Conservation (phyloP, 64 coral and sea anemone genomes). For the Stichodactyla helianthus region DNA sequence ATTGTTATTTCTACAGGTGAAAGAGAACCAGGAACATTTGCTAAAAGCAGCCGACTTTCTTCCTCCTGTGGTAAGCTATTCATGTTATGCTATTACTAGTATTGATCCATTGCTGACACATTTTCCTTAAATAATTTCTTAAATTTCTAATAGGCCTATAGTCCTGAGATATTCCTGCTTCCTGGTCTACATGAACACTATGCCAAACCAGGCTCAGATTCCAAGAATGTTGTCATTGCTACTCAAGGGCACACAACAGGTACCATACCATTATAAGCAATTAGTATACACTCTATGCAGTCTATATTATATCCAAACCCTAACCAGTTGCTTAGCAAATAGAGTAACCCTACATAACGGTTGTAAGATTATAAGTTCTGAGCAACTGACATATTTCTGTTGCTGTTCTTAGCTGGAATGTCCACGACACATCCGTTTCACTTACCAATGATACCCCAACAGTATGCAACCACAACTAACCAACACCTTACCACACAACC, state of each 20-base stretch:
- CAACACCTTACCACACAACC: conserved; percentile 24
- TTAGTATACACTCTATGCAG: no score
- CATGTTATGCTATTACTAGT: background rate
- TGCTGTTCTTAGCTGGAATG: conserved; percentile 61
- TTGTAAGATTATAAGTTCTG: no score
- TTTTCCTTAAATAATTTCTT: background rate
- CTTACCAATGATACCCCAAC: conserved; percentile 49
- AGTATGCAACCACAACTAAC: conserved; percentile 18
- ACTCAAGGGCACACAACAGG: conserved; percentile 87
- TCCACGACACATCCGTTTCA: conserved; percentile 65
- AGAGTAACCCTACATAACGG: no score
- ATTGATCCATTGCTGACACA: background rate
- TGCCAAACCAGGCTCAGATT: conserved; percentile 57
- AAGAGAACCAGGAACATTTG: conserved; percentile 85
- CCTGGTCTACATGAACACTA: conserved; percentile 69
- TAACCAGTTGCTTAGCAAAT: no score
- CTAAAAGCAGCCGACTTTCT: conserved; percentile 77
- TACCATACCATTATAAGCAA: background rate
- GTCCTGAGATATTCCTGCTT: conserved; percentile 81
- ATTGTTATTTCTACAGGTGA: conserved; percentile 30
- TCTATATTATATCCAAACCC: no score
- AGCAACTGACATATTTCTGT: background rate
- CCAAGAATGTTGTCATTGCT: conserved; percentile 53
- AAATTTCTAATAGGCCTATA: conserved; percentile 47
- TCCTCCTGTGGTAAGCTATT: conserved; percentile 63